Percentiles rank a stretch among this genome's conserved stretches.
These are phyloP conservation scores for Leiothrix lutea DNA, from an alignment of 2,113 vertebrate species.

Conservation along the genomic window DNA sequence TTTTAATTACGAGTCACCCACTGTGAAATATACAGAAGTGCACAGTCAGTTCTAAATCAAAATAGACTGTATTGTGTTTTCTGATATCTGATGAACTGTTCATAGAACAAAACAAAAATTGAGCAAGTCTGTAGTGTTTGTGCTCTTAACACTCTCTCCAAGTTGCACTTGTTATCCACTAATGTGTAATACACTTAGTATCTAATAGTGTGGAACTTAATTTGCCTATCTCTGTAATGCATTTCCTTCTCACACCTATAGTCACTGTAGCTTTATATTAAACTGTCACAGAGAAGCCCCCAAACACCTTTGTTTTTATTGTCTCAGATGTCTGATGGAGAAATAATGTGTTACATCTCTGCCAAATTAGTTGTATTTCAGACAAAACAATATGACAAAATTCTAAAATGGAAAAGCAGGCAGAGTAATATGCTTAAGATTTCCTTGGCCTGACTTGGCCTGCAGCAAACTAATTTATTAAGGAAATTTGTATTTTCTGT, in stretches of 20 bases:
- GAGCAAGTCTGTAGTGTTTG: fast-evolving
- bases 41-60: background rate
- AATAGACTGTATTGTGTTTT: background rate
- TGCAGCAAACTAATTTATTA: background rate
- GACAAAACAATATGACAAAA: background rate
- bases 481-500: background rate
- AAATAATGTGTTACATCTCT: background rate
- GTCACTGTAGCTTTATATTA: background rate
- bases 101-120: background rate
- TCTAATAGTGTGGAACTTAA: background rate
- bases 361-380: background rate
- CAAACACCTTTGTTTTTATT: background rate
- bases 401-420: background rate
- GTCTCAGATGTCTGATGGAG: background rate
- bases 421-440: background rate
- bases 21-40: background rate
- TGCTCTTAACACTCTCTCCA: background rate
- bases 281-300: background rate
- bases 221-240: background rate
- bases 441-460: background rate
- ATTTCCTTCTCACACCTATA: background rate
- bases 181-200: background rate
- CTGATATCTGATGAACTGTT: background rate
- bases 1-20: background rate
- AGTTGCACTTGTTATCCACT: background rate